Base-by-base conservation (phyloP, 2,113 vertebrate genomes). In the Leucosticte australis region DNA sequence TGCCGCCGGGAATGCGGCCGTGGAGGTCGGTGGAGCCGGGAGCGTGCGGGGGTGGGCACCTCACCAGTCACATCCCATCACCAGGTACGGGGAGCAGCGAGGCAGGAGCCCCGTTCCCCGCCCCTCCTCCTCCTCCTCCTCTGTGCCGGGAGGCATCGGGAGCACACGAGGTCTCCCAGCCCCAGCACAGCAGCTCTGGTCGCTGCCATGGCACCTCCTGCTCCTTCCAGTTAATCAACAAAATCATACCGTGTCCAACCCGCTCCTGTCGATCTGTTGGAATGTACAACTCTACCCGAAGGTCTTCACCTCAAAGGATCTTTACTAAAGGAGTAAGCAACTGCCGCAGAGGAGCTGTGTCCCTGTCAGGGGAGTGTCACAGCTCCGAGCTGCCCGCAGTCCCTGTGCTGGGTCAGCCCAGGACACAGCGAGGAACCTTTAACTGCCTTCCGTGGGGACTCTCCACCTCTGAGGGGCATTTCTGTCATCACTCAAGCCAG, bases 1-100 rank as follows among this genome's bases (percentile, higher is more conserved):
- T 13, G 42, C 55, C 23, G 0, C 53, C 42, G 6, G 26, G 35
- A 68, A 7, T 7, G 6, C 37, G 4, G 57, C 11, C 1, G 1
- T 35, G 42, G 42, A 64, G 76, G 27, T 12, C 55, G 46, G 49
- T 0, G 35, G 55, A 63, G 86, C 67, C 75, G 79, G 73, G n/a
- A n/a, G 65, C 17, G n/a, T 27, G 68, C 33, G 22, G 59, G 69
- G 69, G 14, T 3, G 73, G 64, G 24, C 65, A 5, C 22, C 21
- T 13, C 30, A 1, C 0, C 63, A 9, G 24, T 22, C 78, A 41
- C 78, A 53, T 22, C n/a, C 18, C 70, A 10, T 26, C 1, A 7
- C 0, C 41, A 16, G 55, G 47, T 3, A 27, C 55, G 6, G 10
- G 19, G 16, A 83, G 70, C 78, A 19, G 68, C 1, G n/a, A 60